Evolutionary conservation across 1,140 invertebrate genomes (phyloP), one percentile per base, ranked within the genome.

Genomic region (Leptonema lineaticorne): DNA sequence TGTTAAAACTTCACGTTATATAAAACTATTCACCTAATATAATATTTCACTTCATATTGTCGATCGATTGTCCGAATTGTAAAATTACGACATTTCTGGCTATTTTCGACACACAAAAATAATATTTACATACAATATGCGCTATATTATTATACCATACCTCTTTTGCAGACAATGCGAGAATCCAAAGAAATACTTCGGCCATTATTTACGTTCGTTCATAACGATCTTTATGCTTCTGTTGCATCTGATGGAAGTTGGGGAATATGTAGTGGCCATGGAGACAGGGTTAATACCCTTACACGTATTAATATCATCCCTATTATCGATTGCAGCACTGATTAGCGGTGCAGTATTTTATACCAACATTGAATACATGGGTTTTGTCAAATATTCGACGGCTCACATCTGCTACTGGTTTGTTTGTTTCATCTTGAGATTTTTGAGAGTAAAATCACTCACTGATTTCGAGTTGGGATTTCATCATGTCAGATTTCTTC

Each of bases 171-270:
- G n/a, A n/a, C n/a, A n/a, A n/a, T n/a, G n/a, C n/a, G 37, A 41
- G 11, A 4, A 9, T 41, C 2, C 22, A 26, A 24, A 24, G 18
- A 53, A 53, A 26, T 53, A 26, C 22, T 22, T 53, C 5, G 50
- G 50, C 7, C 71, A 72, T 30, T 68, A 69, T 37, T 41, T 30
- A 20, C 30, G 71, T 33, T 27, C 50, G 6, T 46, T 69, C 24
- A 24, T 64, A 33, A 26, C 69, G 2, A 53, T 62, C 1, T 7
- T 67, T 14, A 59, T 72, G 27, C 26, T 67, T 1, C 22, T 72
- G 29, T 18, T 72, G 24, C 60, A 67, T 18, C 37, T 69, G n/a
- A 29, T 72, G 59, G 68, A 72, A 22, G 26, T 68, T 0, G 71
- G 67, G 41, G 68, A 72, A 8, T 68, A 57, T 26, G 50, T 56